Percentiles rank a stretch among this genome's conserved stretches.
phyloP scores from a whole-genome alignment of 2,888 invertebrate genomes.

The Drosophila longiperda region DNA sequence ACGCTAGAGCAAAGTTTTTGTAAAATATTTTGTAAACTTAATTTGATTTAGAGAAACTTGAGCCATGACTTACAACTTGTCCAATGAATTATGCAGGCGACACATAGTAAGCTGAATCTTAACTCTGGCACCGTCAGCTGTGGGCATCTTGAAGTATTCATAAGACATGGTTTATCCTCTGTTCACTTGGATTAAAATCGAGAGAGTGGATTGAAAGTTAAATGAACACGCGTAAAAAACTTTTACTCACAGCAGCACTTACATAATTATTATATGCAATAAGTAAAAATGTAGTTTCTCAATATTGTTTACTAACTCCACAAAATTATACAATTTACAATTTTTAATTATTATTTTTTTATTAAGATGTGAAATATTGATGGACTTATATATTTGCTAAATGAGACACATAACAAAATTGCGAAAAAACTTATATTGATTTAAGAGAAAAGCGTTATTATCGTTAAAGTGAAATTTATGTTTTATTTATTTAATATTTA shows the following conservation, averaged over 20 bases:
- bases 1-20: conserved; percentile 57
- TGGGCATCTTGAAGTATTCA: conserved; percentile 61
- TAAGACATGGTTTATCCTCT: conserved; percentile 39
- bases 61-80: conserved; percentile 70
- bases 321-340: neutral
- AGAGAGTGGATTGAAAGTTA: neutral
- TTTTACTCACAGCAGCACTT: neutral
- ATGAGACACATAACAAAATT: neutral
- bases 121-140: conserved; percentile 40
- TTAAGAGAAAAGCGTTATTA: neutral
- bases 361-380: neutral
- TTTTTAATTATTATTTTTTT: neutral
- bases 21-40: conserved; percentile 73
- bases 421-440: neutral
- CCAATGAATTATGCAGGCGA: conserved; percentile 72
- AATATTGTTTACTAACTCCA: neutral
- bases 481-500: neutral
- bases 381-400: neutral
- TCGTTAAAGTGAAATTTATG: neutral
- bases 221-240: conserved; percentile 1
- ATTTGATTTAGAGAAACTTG: conserved; percentile 75
- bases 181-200: neutral
- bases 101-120: conserved; percentile 44
- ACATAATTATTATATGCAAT: neutral
- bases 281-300: neutral